Percentiles rank a stretch among this genome's conserved stretches.
These are phyloP conservation scores for Dicrurus megarhynchus DNA, from an alignment of 2,113 vertebrate species.

Conservation along the genomic window DNA sequence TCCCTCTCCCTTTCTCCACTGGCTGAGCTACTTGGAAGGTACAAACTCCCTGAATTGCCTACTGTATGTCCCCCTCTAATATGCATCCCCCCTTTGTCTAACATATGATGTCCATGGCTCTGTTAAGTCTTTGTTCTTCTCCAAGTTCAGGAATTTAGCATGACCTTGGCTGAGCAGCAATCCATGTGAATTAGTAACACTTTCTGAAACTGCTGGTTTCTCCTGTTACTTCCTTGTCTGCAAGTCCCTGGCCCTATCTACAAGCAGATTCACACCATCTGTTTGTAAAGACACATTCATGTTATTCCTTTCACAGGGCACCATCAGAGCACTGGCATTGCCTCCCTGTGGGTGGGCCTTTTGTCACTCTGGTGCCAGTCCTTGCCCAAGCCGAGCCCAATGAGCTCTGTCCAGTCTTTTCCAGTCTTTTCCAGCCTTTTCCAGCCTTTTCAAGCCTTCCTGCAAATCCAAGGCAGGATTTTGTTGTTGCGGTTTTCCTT, in stretches of 20 bases:
- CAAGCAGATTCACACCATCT: not conserved
- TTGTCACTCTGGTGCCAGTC: not conserved
- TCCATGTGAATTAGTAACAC: not conserved
- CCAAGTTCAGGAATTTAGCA: not conserved
- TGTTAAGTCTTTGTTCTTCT: not conserved
- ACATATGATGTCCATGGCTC: not conserved
- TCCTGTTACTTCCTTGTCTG: not conserved
- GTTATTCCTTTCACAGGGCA: not conserved
- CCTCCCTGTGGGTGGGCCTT: not conserved
- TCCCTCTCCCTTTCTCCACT: not conserved
- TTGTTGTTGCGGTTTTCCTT: not conserved
- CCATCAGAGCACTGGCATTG: not conserved
- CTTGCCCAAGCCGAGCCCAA: not conserved
- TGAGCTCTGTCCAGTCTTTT: not conserved
- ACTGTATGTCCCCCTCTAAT: not conserved
- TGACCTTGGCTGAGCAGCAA: not conserved
- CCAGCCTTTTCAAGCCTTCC: not conserved
- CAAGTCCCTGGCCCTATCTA: not conserved
- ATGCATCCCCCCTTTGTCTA: not conserved
- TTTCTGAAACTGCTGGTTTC: not conserved
- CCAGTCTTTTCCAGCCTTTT: not conserved
- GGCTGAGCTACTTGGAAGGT: not conserved
- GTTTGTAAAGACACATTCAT: not conserved
- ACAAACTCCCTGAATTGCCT: not conserved
- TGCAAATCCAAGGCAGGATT: not conserved